These are phyloP conservation scores for Hypomesus transpacificus DNA, from an alignment of 2,113 vertebrate genomes.

Conservation along the genomic window DNA sequence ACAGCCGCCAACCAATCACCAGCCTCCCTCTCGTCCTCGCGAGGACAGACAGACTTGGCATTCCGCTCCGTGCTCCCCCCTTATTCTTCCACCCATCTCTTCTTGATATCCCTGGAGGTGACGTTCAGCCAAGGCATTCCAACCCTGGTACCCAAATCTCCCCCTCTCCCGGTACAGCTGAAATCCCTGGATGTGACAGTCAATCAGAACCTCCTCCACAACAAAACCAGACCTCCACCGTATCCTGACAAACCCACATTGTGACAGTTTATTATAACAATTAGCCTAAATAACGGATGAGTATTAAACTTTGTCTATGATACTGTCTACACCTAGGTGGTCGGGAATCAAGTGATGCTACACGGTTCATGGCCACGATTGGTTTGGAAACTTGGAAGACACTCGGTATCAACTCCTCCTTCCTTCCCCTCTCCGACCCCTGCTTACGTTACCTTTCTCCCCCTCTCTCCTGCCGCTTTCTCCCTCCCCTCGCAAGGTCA, in stretches of 20 bases:
- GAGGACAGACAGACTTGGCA: constrained; percentile 35
- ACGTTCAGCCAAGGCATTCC: constrained; percentile 28
- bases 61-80: constrained; percentile 32
- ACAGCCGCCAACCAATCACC: constrained; percentile 52
- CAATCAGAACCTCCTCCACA: not conserved
- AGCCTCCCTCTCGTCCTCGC: constrained; percentile 31
- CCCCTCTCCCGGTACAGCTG: constrained; percentile 7
- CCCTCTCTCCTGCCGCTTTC: not conserved
- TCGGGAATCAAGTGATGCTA: not conserved
- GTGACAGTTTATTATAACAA: too few species aligned
- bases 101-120: not conserved
- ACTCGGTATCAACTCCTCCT: not conserved
- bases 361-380: constrained; percentile 13
- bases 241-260: not conserved
- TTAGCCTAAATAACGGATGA: too few species aligned
- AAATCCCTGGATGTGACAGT: constrained; percentile 24
- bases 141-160: constrained; percentile 35
- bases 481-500: constrained; percentile 9
- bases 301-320: too few species aligned
- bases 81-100: not conserved
- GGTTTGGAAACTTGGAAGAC: constrained; percentile 16
- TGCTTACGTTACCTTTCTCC: not conserved
- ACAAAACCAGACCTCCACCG: not conserved
- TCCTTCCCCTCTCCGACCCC: not conserved
- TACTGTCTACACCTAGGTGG: too few species aligned